A percentile compares a stretch with the other conserved stretches of the same genome.
Conservation (phyloP, 2,888 invertebrate genomes). For the Amiota communis region DNA sequence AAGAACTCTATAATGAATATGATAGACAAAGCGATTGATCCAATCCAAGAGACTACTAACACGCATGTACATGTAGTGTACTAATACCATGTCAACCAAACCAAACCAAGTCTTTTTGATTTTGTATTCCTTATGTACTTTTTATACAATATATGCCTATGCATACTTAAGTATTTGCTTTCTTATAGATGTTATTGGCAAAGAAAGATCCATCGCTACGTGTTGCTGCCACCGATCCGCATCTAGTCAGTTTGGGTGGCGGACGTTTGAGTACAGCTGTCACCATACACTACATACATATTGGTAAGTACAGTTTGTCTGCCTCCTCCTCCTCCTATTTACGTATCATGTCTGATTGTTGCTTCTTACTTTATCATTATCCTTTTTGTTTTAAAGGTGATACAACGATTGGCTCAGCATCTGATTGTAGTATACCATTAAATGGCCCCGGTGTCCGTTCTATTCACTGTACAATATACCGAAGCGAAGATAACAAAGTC, state of each 20-base stretch:
- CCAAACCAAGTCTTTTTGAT: background rate
- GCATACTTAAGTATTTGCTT: too few species aligned
- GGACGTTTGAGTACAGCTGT: slow-evolving; percentile 93
- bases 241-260: slow-evolving; percentile 92
- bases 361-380: background rate
- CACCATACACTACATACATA: slow-evolving; percentile 90
- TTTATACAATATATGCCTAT: background rate
- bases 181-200: slow-evolving; percentile 72
- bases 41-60: too few species aligned
- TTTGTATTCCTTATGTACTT: slow-evolving; percentile 21
- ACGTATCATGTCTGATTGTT: slow-evolving; percentile 47
- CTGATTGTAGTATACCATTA: slow-evolving; percentile 87
- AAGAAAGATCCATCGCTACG: slow-evolving; percentile 74
- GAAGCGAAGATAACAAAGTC: slow-evolving; percentile 84
- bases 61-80: too few species aligned
- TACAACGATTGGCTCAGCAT: slow-evolving; percentile 85
- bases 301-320: slow-evolving; percentile 82
- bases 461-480: slow-evolving; percentile 90
- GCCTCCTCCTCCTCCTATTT: slow-evolving; percentile 21
- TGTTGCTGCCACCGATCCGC: slow-evolving; percentile 87
- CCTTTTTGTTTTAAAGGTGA: slow-evolving; percentile 78
- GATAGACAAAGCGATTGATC: too few species aligned
- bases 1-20: too few species aligned
- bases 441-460: slow-evolving; percentile 89
- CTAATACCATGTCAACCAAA: background rate